These are phyloP conservation scores for Cancer borealis DNA, from an alignment of 2,888 invertebrate species.

Conservation along the genomic window DNA sequence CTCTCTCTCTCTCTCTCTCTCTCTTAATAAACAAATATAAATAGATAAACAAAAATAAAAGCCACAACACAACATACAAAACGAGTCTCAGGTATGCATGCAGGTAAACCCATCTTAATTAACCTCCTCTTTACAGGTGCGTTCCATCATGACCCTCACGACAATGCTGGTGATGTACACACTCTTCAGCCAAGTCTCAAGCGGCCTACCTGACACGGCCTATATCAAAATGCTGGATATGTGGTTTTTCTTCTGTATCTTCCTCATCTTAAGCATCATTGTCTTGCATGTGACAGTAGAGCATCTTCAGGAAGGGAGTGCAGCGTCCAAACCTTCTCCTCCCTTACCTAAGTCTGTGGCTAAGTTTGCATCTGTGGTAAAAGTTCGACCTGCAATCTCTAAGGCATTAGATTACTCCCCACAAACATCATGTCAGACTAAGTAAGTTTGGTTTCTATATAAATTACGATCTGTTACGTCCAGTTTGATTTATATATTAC, in stretches of 20 bases:
- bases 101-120: neutral
- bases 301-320: conserved; percentile 5
- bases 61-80: neutral
- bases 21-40: no score
- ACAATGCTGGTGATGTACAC: conserved; percentile 63
- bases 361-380: neutral
- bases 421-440: neutral
- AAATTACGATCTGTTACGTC: no score
- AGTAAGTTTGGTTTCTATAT: neutral
- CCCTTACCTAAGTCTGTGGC: neutral
- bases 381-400: neutral
- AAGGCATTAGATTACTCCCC: neutral
- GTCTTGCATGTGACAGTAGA: conserved; percentile 54
- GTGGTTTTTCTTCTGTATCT: conserved; percentile 68
- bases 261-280: conserved; percentile 58
- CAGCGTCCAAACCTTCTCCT: neutral
- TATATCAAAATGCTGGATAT: conserved; percentile 64
- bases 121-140: neutral
- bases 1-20: no score
- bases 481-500: no score
- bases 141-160: conserved; percentile 55
- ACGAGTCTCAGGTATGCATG: neutral
- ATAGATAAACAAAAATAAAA: neutral
- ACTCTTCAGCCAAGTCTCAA: conserved; percentile 63
- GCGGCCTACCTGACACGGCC: conserved; percentile 60